phyloP scores from a whole-genome alignment of 2,113 vertebrate genomes.

The Toxotes jaculatrix region DNA sequence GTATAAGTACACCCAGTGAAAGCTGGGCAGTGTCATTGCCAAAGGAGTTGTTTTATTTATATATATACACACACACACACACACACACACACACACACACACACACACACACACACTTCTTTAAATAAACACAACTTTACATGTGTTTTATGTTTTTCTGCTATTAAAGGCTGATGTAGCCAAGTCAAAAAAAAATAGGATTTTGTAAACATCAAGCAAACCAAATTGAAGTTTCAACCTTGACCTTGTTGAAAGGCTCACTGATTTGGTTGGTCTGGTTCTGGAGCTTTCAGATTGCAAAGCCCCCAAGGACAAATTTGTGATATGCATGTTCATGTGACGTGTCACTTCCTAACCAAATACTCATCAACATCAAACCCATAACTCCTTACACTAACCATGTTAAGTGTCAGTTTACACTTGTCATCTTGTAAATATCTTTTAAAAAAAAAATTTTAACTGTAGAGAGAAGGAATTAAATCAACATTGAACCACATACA shows the following conservation, averaged over 20 bases:
- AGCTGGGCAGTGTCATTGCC: constrained; percentile 33
- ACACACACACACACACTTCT: too few species aligned
- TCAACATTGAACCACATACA: background rate
- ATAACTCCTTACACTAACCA: background rate
- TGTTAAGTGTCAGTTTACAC: background rate
- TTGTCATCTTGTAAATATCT: background rate
- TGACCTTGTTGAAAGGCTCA: background rate
- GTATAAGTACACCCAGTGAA: constrained; percentile 13
- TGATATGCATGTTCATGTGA: background rate
- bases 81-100: too few species aligned
- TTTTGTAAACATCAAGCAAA: background rate
- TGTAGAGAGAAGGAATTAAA: background rate
- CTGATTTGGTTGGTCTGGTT: background rate
- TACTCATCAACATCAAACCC: background rate
- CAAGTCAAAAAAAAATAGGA: background rate
- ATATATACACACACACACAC: too few species aligned
- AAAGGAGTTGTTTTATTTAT: constrained; percentile 9
- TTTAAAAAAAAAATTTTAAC: background rate
- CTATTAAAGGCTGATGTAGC: background rate
- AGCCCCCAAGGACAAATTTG: background rate
- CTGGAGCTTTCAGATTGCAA: background rate
- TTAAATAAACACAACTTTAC: too few species aligned
- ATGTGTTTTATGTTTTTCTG: background rate
- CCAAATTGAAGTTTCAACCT: background rate
- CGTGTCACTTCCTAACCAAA: background rate